Conservation (phyloP, 2,113 vertebrate genomes). For the Nycticorax nycticorax region DNA sequence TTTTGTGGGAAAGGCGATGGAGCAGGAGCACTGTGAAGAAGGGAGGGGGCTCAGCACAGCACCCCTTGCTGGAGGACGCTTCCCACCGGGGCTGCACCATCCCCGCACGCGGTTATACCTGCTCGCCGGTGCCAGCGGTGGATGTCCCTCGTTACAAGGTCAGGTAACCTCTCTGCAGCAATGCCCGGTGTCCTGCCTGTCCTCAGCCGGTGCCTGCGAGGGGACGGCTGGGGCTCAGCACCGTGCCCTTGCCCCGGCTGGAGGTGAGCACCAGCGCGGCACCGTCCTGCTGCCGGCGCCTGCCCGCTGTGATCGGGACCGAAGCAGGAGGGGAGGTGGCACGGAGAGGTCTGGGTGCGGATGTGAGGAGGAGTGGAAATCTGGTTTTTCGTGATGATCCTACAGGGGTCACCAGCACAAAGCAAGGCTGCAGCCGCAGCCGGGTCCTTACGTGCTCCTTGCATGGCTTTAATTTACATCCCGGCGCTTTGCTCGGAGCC, state of each 20-base stretch:
- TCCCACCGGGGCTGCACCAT: accelerated
- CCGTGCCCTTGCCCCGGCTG: accelerated
- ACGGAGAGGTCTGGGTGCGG: accelerated
- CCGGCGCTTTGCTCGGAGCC: accelerated
- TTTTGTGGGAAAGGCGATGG: not conserved
- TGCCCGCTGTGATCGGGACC: accelerated
- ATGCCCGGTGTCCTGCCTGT: not conserved
- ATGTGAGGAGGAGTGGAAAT: not conserved
- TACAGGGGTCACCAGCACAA: accelerated
- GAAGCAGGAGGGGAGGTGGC: not conserved
- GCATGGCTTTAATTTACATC: accelerated
- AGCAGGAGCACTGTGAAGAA: not conserved
- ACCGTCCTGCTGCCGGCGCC: accelerated
- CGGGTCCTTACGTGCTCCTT: accelerated
- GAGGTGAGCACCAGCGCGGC: not conserved
- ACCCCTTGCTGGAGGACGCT: accelerated
- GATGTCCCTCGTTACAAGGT: accelerated
- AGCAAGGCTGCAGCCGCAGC: accelerated
- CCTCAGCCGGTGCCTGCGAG: accelerated
- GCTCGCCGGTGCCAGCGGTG: accelerated
- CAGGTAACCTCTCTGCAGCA: not conserved
- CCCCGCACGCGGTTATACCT: accelerated
- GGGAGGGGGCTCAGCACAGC: not conserved
- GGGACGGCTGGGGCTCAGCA: not conserved
- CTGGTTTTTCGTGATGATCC: accelerated